phyloP scores from a whole-genome alignment of 1,140 invertebrate species.

The Neelides sp. region DNA sequence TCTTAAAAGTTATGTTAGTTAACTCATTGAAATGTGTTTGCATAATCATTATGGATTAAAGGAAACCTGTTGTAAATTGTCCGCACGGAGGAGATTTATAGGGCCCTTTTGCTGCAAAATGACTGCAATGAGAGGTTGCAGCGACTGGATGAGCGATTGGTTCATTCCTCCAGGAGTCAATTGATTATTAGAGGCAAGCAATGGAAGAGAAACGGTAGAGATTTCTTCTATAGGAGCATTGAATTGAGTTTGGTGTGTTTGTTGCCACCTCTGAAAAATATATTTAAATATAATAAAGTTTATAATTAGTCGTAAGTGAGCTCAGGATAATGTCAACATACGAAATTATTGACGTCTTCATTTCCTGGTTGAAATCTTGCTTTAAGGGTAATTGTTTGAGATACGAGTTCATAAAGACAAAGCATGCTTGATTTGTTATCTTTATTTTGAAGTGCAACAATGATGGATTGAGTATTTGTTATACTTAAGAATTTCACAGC shows the following conservation, averaged over 20 bases:
- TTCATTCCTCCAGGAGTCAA: background rate
- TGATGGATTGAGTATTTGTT: constrained; percentile 10
- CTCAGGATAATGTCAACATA: constrained; percentile 8
- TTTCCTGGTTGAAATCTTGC: constrained; percentile 18
- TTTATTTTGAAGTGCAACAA: constrained; percentile 18
- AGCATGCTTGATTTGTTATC: constrained; percentile 11
- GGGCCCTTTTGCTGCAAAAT: constrained; percentile 17
- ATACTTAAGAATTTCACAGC: constrained; percentile 22
- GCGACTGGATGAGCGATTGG: constrained; percentile 12
- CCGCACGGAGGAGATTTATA: constrained; percentile 15
- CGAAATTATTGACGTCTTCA: constrained; percentile 9
- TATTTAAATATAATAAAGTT: constrained; percentile 5
- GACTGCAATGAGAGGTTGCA: constrained; percentile 23
- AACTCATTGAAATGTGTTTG: too few species aligned
- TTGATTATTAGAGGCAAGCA: constrained; percentile 8
- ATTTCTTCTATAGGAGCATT: constrained; percentile 14
- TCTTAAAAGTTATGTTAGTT: too few species aligned
- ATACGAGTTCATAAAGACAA: constrained; percentile 21
- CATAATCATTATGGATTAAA: too few species aligned
- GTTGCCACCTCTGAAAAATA: constrained; percentile 26
- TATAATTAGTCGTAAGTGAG: too few species aligned
- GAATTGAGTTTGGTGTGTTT: constrained; percentile 21
- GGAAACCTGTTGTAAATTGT: constrained; percentile 30
- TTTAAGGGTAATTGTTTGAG: constrained; percentile 18
- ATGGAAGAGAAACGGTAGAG: constrained; percentile 18